These are phyloP conservation scores for Aporrectodea caliginosa DNA, from an alignment of 1,140 invertebrate species.

Conservation along the genomic window DNA sequence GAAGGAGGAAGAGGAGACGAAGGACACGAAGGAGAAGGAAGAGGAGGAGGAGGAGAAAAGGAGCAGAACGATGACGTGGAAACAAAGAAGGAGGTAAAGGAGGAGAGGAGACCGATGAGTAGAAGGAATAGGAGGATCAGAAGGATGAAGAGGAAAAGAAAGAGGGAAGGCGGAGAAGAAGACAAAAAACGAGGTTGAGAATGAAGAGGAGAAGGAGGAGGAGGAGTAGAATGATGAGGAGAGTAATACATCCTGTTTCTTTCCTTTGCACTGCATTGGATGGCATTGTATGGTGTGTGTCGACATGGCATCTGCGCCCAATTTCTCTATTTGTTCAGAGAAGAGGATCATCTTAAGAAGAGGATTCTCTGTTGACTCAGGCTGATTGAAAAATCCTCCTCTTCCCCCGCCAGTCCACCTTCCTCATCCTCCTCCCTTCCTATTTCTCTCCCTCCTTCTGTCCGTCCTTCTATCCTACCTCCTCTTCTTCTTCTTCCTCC, in stretches of 20 bases:
- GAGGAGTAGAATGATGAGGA: too few species aligned
- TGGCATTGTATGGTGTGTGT: neutral
- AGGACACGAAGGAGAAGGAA: conserved; percentile 1
- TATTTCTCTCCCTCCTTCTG: neutral
- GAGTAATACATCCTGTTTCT: too few species aligned
- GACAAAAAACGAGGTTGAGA: too few species aligned
- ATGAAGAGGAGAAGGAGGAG: too few species aligned
- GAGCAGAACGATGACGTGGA: too few species aligned
- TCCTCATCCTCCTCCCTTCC: conserved; percentile 3
- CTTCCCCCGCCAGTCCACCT: neutral
- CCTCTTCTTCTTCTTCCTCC: neutral
- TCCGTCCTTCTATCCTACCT: neutral
- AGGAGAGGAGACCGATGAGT: too few species aligned
- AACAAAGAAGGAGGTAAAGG: too few species aligned
- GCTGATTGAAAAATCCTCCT: conserved; percentile 1
- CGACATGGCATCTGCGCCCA: neutral
- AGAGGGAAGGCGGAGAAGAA: too few species aligned
- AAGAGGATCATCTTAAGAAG: neutral
- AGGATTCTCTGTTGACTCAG: neutral
- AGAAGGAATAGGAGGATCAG: too few species aligned
- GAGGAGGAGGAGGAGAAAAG: neutral
- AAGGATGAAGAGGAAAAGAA: too few species aligned
- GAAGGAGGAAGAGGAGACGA: neutral
- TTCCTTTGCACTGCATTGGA: too few species aligned
- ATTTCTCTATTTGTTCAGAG: neutral